A percentile compares a stretch with the other conserved stretches of the same genome.
Evolutionary conservation across 2,797 vertebrate species (phyloP).

Genomic region (Amphiprion clarkii): DNA sequence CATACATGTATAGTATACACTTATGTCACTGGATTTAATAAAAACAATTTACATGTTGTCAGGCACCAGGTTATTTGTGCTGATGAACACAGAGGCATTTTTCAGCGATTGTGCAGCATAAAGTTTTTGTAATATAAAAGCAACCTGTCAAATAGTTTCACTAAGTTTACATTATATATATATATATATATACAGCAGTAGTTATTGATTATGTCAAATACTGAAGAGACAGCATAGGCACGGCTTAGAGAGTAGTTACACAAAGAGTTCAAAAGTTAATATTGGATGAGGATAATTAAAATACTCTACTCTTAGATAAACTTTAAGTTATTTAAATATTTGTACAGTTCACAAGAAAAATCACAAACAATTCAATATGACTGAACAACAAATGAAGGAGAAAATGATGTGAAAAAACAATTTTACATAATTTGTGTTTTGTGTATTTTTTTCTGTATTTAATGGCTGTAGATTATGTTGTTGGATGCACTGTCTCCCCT

Average conservation of each 20-base stretch:
- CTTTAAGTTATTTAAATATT: slow-evolving; percentile 78
- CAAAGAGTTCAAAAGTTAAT: slow-evolving; percentile 57
- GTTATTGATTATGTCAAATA: slow-evolving; percentile 77
- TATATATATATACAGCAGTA: slow-evolving; percentile 85
- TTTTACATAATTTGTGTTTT: slow-evolving; percentile 52
- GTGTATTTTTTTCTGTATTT: slow-evolving; percentile 43
- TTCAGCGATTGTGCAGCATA: slow-evolving; percentile 62
- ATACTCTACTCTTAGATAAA: slow-evolving; percentile 68
- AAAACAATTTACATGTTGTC: slow-evolving; percentile 74
- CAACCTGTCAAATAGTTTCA: slow-evolving; percentile 64
- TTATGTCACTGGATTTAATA: slow-evolving; percentile 66
- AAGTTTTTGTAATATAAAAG: slow-evolving; percentile 64
- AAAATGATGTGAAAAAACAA: slow-evolving; percentile 20
- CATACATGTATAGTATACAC: slow-evolving; percentile 70
- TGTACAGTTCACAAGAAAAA: slow-evolving; percentile 82
- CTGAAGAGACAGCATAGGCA: slow-evolving; percentile 60
- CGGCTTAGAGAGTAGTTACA: slow-evolving; percentile 55
- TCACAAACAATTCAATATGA: slow-evolving; percentile 46
- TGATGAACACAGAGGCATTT: slow-evolving; percentile 68
- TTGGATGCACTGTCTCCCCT: slow-evolving; percentile 44
- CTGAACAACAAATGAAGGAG: slow-evolving; percentile 49
- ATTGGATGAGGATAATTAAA: slow-evolving; percentile 65
- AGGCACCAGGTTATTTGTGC: slow-evolving; percentile 63
- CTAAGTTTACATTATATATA: slow-evolving; percentile 78
- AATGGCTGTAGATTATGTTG: slow-evolving; percentile 58